A percentile compares a stretch with the other conserved stretches of the same genome.
phyloP scores from a whole-genome alignment of 2,797 vertebrate species.

The Labeo calbasu region DNA sequence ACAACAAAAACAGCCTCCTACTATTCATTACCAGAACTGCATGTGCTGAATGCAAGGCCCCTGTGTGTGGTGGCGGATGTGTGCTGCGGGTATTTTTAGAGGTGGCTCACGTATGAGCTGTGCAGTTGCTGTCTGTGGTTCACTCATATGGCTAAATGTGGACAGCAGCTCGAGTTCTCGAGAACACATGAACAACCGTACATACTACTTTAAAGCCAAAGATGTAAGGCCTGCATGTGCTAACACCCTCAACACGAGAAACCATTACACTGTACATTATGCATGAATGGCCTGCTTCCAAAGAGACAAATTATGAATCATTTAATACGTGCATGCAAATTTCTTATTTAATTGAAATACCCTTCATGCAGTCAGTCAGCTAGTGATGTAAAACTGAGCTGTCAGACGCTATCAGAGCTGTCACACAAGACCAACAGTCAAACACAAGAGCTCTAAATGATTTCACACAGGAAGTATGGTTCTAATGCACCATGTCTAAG shows the following conservation, averaged over 20 bases:
- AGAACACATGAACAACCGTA: neutral
- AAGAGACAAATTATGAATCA: neutral
- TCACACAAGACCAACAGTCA: neutral
- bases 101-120: slow-evolving; percentile 27
- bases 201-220: neutral
- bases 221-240: neutral
- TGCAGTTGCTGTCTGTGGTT: slow-evolving; percentile 34
- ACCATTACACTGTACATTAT: neutral
- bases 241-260: neutral
- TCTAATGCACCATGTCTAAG: neutral
- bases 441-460: neutral
- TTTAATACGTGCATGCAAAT: neutral
- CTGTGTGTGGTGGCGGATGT: slow-evolving; percentile 15
- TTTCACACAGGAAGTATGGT: neutral
- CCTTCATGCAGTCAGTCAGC: neutral
- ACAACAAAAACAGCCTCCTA: slow-evolving; percentile 14
- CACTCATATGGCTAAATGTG: slow-evolving; percentile 21
- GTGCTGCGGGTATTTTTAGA: slow-evolving; percentile 47
- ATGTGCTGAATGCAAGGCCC: slow-evolving; percentile 38
- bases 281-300: neutral
- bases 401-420: neutral
- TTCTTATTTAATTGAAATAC: neutral
- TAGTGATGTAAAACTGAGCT: neutral
- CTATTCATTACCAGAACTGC: slow-evolving; percentile 27
- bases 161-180: neutral